A percentile compares a stretch with the other conserved stretches of the same genome.
Conservation (phyloP, 2,888 invertebrate species). For the Drosophila rubida region DNA sequence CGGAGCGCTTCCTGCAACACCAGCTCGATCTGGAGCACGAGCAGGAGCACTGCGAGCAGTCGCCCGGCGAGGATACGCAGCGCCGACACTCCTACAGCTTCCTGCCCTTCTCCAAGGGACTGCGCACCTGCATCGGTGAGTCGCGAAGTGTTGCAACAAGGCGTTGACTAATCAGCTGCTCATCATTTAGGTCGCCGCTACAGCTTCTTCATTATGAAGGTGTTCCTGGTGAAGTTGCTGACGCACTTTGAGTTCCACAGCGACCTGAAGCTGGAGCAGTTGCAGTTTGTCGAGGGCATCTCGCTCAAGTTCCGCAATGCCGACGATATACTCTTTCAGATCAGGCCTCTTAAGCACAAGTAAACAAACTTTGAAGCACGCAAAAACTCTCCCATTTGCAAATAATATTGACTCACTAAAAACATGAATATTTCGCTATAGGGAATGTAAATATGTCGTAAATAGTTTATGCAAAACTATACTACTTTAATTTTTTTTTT, state of each 20-base stretch:
- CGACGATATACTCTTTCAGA: slow-evolving; percentile 69
- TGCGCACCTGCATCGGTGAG: slow-evolving; percentile 83
- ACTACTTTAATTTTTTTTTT: too few species aligned
- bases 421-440: not conserved
- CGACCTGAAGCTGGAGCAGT: slow-evolving; percentile 70
- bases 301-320: slow-evolving; percentile 82
- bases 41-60: slow-evolving; percentile 18
- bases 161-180: too few species aligned
- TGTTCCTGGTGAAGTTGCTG: slow-evolving; percentile 80
- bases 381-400: too few species aligned
- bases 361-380: not conserved
- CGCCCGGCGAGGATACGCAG: not conserved
- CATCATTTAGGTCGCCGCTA: slow-evolving; percentile 83
- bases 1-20: slow-evolving; percentile 76
- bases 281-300: slow-evolving; percentile 81
- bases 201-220: slow-evolving; percentile 81
- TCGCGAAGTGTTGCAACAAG: too few species aligned
- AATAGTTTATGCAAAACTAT: too few species aligned
- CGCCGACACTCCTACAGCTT: slow-evolving; percentile 82
- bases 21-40: slow-evolving; percentile 20
- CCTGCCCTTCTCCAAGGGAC: slow-evolving; percentile 82
- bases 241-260: slow-evolving; percentile 77
- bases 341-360: slow-evolving; percentile 43
- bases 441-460: too few species aligned
- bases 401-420: not conserved